These are phyloP conservation scores for Notothenia coriiceps DNA, from an alignment of 2,113 vertebrate species.

Conservation along the genomic window DNA sequence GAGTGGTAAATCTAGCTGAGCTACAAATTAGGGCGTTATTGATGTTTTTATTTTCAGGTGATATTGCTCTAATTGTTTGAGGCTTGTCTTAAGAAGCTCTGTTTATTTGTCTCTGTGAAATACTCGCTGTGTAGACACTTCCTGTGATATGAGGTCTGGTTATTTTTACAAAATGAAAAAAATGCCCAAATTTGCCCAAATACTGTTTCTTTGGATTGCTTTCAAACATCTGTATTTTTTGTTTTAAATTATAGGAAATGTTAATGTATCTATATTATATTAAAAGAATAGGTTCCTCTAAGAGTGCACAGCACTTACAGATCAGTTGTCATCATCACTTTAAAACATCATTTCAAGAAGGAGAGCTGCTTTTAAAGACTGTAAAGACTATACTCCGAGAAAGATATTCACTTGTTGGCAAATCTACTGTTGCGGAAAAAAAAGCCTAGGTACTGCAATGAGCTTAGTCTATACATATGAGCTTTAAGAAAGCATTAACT, in stretches of 20 bases:
- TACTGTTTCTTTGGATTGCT: neutral
- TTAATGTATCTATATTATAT: neutral
- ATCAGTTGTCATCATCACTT: neutral
- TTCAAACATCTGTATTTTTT: neutral
- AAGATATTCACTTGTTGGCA: conserved; percentile 16
- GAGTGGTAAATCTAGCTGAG: conserved; percentile 34
- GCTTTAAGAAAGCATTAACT: conserved; percentile 47
- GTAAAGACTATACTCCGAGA: neutral
- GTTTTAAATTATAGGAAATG: neutral
- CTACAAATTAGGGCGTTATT: conserved; percentile 10
- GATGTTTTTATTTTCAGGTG: conserved; percentile 6
- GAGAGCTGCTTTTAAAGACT: conserved; percentile 7
- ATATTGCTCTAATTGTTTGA: neutral
- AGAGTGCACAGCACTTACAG: neutral
- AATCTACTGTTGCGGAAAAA: conserved; percentile 1
- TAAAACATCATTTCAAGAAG: neutral
- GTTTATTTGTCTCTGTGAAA: neutral
- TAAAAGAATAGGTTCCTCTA: neutral
- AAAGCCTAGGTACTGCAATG: conserved; percentile 10
- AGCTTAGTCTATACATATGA: conserved; percentile 18
- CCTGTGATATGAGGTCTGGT: neutral
- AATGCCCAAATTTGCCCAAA: neutral
- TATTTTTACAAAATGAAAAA: neutral
- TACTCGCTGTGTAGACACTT: no score
- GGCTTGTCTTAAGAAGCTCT: neutral